Evolutionary conservation across 2,888 invertebrate species (phyloP), one percentile per base, ranked within the genome.

Genomic region (Spicauda simplicius): DNA sequence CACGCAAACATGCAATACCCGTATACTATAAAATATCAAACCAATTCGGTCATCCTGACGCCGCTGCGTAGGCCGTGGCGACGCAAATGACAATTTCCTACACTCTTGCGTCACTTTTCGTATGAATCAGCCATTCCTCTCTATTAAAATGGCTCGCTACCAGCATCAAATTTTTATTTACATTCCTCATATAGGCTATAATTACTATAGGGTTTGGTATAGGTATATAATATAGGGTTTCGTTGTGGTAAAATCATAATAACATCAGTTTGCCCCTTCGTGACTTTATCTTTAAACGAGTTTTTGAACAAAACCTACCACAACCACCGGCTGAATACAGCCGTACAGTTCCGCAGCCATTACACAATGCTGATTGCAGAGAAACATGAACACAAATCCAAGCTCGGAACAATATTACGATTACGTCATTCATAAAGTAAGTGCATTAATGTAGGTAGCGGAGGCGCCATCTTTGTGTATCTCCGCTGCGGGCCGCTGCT

Each of bases 71-170:
- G 91, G 91, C 75, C 74, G 86, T 70, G 77, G 81, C 78, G 82
- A 78, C 78, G 72, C 84, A 90, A 91, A 86, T 90, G 87, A 85
- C 80, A 76, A 86, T 88, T 92, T 93, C 92, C 92, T 90, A 78
- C 79, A 72, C 82, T 69, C 59, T 91, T 88, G 85, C 92, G 87
- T 91, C 92, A 92, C 81, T 74, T 58, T 70, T 80, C 73, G 79
- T 80, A 82, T 90, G 91, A 91, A 83, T 91, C 90, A 90, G 81
- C 76, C 82, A 79, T 74, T 78, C 70, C 59, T 54, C 41, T 59
- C n/a, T 53, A 52, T 58, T 52, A 52, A 41, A 10, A 25, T 37
- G 14, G 30, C 16, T 64, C 1, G 25, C n/a, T 41, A 52, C 25
- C 53, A 41, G 53, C 48, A 45, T 45, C 30, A 18, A 48, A 45